Evolutionary conservation across 2,113 vertebrate species (phyloP), one percentile per base, ranked within the genome.

Genomic region (Crypturellus undulatus): DNA sequence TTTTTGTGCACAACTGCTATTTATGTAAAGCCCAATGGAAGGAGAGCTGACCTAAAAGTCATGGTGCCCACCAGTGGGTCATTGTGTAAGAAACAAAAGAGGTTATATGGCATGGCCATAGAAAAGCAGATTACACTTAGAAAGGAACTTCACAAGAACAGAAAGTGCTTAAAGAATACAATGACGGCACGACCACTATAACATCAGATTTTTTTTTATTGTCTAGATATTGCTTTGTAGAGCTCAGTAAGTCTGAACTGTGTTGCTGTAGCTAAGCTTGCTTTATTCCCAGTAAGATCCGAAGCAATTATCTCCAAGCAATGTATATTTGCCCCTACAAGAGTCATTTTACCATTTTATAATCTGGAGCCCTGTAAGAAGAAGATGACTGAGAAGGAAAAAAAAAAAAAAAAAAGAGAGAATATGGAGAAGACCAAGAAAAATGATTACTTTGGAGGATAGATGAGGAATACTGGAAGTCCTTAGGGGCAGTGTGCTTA

Each of bases 131-230:
- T 67, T 28, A n/a, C 0, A 1, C 14, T 38, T 38, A 59, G 79
- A 60, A 40, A 84, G 38, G 0, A 6, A 89, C 52, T 59, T 1
- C 0, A 0, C 26, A 76, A 69, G 65, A 65, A 72, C 0, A 72
- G 28, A 65, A 67, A 47, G 7, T 47, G 34, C 15, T 49, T 4
- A 28, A 56, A 87, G 28, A 25, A 60, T 59, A 71, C 19, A 9
- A 8, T 14, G 12, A 80, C 47, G 83, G 77, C 32, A 58, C 17
- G 82, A 36, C 14, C n/a, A 32, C 49, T 19, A 42, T 12, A 58
- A 13, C 22, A 70, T 25, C 28, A 20, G 26, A 58, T 49, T 49
- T 3, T 49, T 28, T 79, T 69, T 60, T 72, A 15, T n/a, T 25
- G 11, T 73, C 24, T 38, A 56, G 54, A 34, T 47, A 73, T 5